Base-by-base conservation (phyloP, 2,113 vertebrate species). In the Eurystomus gularis region DNA sequence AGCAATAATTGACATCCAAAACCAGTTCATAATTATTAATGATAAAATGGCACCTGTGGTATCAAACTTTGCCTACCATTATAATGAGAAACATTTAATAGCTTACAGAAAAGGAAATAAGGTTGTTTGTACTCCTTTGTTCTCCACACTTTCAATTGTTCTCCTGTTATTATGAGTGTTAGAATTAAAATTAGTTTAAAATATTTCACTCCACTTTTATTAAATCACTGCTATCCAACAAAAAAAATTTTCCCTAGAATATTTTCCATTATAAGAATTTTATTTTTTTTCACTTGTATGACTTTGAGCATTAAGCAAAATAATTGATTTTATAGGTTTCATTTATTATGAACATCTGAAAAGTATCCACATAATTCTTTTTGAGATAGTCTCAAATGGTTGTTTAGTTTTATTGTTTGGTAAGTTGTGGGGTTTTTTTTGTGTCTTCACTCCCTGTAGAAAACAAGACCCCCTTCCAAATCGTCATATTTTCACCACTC, bases 281-380 rank as follows among this genome's bases (percentile, higher is more conserved):
- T 7, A 25, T 26, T 64, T 26, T 73, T 90, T 86, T 82, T 61
- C 21, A 33, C 5, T 35, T 71, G 2, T 35, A 28, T 17, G 7
- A 62, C 49, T 79, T 85, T 76, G 28, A 66, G 82, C 82, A 31
- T 39, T 33, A 58, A 46, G 2, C 1, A 79, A 64, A 77, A 76
- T 24, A 3, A 4, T 6, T 33, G 1, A 13, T 13, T 4, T 73
- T 1, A 2, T 13, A 24, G 4, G 49, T 80, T 71, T 55, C 1
- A 14, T 60, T 55, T 51, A n/a, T 12, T 37, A n/a, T 28, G 6
- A 69, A 84, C 64, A 73, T 26, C 25, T 65, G 55, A 57, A 65
- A 90, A 78, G 3, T 23, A 62, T 31, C 13, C 13, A 61, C 10
- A 35, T 37, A 2, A 10, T 65, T 5, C 60, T 81, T 87, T 44